Base-by-base conservation (phyloP, 1,140 invertebrate species). In the Bombus polaris region DNA sequence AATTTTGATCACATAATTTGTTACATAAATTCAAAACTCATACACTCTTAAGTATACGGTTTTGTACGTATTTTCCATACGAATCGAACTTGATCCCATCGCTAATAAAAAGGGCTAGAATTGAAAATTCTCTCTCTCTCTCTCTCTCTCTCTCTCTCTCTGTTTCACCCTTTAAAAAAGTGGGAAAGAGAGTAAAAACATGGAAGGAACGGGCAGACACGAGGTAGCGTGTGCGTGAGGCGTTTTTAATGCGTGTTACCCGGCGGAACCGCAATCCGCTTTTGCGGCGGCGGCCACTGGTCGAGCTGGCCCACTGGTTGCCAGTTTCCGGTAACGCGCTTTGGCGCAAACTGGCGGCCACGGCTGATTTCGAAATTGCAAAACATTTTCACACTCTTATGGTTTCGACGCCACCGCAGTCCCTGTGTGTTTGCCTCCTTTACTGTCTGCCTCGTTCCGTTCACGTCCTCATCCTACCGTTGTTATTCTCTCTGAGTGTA, bases 311-410 rank as follows among this genome's bases (percentile, higher is more conserved):
- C 81, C 87, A 73, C 68, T 74, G 80, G 87, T 85, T 84, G 87
- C 75, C 86, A 90, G 94, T 92, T 93, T 94, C 92, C 92, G 92
- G 91, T 91, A 93, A 94, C 92, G 91, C 92, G 94, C 93, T 93
- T 94, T 94, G 86, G 90, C 90, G 89, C 87, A 93, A 81, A 85
- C 86, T 78, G 72, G 53, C 82, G 90, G 86, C 91, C 91, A 93
- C 91, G 93, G 92, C 92, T 93, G 93, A 94, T 95, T 94, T 94
- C 92, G 92, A 91, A 91, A 94, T 94, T 95, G 94, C 93, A 94
- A 95, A 95, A 95, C 94, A 95, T 95, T 95, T 95, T 95, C 93
- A 95, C 94, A 94, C 94, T 95, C 93, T 92, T 87, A 91, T 94
- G 94, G 91, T 93, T 94, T 83, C 89, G 88, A 88, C 87, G 87